phyloP scores from a whole-genome alignment of 2,113 vertebrate species.

The Indri indri region DNA sequence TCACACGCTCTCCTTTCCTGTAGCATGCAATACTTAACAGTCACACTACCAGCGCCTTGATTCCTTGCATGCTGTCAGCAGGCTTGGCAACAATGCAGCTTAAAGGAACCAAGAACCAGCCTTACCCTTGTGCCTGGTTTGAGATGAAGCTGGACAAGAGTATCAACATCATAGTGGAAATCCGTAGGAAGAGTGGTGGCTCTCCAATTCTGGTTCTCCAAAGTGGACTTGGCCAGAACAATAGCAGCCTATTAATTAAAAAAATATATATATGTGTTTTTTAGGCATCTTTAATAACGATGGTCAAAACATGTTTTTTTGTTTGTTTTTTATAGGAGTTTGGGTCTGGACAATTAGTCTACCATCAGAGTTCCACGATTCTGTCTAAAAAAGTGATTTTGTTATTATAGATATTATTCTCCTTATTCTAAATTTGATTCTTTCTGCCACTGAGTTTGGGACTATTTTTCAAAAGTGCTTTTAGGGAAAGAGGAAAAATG shows the following conservation, averaged over 20 bases:
- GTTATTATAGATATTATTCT: background rate
- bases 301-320: background rate
- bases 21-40: background rate
- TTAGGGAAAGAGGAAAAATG: background rate
- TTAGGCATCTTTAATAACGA: conserved; percentile 13
- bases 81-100: fast-evolving
- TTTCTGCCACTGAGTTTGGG: background rate
- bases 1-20: fast-evolving
- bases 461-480: background rate
- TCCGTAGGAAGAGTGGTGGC: conserved; percentile 91
- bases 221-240: conserved; percentile 87
- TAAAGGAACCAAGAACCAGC: background rate
- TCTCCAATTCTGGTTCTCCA: conserved; percentile 85
- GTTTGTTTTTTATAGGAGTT: background rate
- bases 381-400: background rate
- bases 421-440: background rate
- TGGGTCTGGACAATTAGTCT: background rate
- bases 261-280: background rate
- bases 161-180: conserved; percentile 91
- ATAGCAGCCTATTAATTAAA: conserved; percentile 85
- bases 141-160: conserved; percentile 88
- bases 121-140: conserved; percentile 90
- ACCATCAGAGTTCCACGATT: background rate
- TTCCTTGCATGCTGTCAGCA: background rate
- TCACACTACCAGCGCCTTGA: background rate